phyloP scores from a whole-genome alignment of 2,797 vertebrate species.

The Tapera naevia region DNA sequence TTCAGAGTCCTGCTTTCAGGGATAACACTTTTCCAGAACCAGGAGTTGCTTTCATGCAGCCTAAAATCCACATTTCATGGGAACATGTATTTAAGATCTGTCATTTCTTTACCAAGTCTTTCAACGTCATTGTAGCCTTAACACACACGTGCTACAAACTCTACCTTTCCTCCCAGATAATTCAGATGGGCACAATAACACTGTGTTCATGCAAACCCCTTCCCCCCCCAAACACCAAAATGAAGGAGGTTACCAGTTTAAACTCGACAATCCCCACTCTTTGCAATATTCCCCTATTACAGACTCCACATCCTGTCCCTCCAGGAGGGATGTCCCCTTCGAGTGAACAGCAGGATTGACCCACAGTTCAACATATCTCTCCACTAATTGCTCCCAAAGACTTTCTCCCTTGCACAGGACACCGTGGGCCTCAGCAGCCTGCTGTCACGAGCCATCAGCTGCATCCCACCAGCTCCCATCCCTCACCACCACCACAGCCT shows the following conservation, averaged over 20 bases:
- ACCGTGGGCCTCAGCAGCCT: background rate
- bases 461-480: background rate
- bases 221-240: background rate
- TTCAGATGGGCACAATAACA: background rate
- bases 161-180: background rate
- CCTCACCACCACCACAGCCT: fast-evolving
- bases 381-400: background rate
- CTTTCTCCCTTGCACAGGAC: background rate
- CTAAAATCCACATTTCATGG: background rate
- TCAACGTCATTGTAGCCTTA: background rate
- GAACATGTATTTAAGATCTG: background rate
- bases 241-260: background rate
- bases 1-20: background rate
- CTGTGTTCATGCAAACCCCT: background rate
- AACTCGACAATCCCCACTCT: background rate
- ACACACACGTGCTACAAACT: fast-evolving
- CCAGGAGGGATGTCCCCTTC: background rate
- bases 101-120: background rate
- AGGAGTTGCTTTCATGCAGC: background rate
- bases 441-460: background rate
- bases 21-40: background rate
- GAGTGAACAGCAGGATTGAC: background rate
- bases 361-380: background rate
- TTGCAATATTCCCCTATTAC: background rate
- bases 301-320: background rate